Percentiles rank a stretch among this genome's conserved stretches.
phyloP scores from a whole-genome alignment of 2,888 invertebrate genomes.

The Hirtodrosophila alboralis region DNA sequence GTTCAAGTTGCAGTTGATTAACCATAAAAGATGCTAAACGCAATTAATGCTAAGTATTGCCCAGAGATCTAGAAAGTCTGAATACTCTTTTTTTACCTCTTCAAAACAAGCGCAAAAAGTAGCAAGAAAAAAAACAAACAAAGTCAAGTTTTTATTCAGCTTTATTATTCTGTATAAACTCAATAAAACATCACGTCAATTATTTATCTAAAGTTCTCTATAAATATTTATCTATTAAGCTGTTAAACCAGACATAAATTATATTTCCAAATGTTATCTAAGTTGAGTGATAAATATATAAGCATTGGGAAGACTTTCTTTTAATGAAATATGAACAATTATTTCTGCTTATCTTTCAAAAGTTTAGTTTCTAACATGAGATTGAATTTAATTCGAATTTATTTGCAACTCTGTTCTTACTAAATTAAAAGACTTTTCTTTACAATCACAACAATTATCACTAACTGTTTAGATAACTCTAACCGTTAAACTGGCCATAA shows the following conservation, averaged over 20 bases:
- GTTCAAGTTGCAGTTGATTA: conserved; percentile 45
- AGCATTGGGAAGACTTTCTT: too few species aligned
- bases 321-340: too few species aligned
- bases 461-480: conserved; percentile 5
- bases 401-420: too few species aligned
- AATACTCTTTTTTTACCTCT: not conserved
- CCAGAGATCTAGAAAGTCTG: conserved; percentile 23
- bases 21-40: conserved; percentile 37
- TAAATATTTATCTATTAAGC: conserved; percentile 3
- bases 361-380: too few species aligned
- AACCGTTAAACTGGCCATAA: conserved; percentile 21
- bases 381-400: too few species aligned
- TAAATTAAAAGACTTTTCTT: too few species aligned
- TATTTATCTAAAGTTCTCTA: not conserved
- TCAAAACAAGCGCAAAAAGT: not conserved
- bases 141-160: not conserved
- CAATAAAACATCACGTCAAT: conserved; percentile 2
- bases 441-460: too few species aligned
- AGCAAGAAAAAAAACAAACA: not conserved
- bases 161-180: not conserved
- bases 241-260: too few species aligned
- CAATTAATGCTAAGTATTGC: conserved; percentile 21
- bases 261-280: too few species aligned
- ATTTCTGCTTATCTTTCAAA: too few species aligned
- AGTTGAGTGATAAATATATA: too few species aligned